A percentile compares a stretch with the other conserved stretches of the same genome.
Evolutionary conservation across 2,113 vertebrate genomes (phyloP).

Genomic region (Vulpes lagopus): DNA sequence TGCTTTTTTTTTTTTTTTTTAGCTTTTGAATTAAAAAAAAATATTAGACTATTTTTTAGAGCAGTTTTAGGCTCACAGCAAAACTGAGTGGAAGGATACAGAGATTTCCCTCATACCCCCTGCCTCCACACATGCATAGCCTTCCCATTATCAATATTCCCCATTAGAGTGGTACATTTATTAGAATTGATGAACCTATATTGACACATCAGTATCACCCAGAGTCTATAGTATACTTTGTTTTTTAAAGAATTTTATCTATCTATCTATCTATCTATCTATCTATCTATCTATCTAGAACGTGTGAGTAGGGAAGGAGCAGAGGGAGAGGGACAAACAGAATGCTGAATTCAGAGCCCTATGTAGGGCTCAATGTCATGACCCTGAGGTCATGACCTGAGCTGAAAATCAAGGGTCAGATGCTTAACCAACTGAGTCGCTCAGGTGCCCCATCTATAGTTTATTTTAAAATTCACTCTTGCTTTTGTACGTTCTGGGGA

Average conservation of each 20-base stretch:
- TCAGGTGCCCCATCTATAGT: too few relatives aligned
- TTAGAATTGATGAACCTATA: neutral
- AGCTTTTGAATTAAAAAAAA: neutral
- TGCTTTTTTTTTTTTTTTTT: neutral
- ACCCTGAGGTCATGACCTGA: neutral
- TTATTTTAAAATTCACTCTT: neutral
- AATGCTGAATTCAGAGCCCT: neutral
- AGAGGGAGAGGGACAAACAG: neutral
- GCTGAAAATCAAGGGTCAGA: neutral
- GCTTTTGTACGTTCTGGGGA: neutral
- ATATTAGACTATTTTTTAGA: neutral
- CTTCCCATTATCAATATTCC: too few relatives aligned
- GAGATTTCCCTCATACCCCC: neutral
- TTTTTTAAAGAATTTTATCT: neutral
- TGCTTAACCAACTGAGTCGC: neutral
- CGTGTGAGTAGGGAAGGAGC: neutral
- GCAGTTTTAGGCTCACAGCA: neutral
- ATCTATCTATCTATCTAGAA: too few relatives aligned
- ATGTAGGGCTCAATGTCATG: neutral
- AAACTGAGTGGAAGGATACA: neutral
- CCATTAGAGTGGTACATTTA: neutral
- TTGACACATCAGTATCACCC: neutral
- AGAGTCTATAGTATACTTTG: neutral
- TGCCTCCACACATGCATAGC: neutral
- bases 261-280: neutral